Evolutionary conservation across 2,888 invertebrate species (phyloP), one percentile per base, ranked within the genome.

Genomic region (Pseudoips prasinana): DNA sequence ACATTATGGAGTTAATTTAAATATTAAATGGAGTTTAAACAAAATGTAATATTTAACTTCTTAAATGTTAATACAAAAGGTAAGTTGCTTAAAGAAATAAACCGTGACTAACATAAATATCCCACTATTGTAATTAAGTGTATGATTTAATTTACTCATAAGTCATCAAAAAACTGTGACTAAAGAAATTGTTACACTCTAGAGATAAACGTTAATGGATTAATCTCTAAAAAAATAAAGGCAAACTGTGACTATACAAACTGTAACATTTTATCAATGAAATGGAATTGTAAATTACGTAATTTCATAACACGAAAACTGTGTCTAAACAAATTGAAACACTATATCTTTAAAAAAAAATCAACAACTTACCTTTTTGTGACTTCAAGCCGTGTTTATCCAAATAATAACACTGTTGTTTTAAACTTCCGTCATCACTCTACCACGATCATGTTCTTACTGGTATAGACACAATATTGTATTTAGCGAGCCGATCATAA

Each of bases 41-140:
- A 27, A 33, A 33, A 33, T 33, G 27, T 33, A 27, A 33, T 27
- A 27, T 33, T 33, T 33, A 22, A 33, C 33, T 17, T 14, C 22
- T 27, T 1, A 32, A 11, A 22, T 32, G 0, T 14, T 26, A 0
- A 29, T 29, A 0, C 33, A 29, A 34, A 34, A n/a, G 0, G 8
- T 20, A 24, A 23, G 19, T 19, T 34, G 33, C 29, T 0, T 29
- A 20, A 23, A 27, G 27, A 24, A 23, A 19, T 23, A 34, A 29
- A 33, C 23, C 1, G 28, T 18, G 23, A 33, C 33, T 33, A 33
- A 33, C 6, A 23, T 33, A 33, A 29, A 25, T 27, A 5, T 22
- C 26, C 33, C 33, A 27, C 11, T 27, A 22, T 33, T 33, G 27
- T 27, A 10, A 17, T 6, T 27, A 27, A 29, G 17, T 0, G 0